phyloP scores from a whole-genome alignment of 2,797 vertebrate genomes.

The Rhabdophis nuchalis region DNA sequence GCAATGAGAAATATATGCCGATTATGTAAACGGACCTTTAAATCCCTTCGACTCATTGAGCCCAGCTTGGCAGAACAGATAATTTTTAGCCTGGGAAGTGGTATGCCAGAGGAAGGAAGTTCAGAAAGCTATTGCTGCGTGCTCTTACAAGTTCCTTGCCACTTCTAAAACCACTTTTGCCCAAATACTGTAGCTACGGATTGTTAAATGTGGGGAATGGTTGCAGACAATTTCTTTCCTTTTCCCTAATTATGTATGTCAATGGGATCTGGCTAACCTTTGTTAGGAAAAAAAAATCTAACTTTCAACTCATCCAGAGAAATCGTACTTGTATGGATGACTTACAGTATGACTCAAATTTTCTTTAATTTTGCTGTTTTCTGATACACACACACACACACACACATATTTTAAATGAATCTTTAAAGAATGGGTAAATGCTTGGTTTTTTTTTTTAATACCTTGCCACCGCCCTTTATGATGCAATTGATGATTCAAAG shows the following conservation, averaged over 20 bases:
- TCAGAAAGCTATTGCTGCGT: not conserved
- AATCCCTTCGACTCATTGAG: not conserved
- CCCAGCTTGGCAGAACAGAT: not conserved
- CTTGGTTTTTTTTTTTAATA: not conserved
- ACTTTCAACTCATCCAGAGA: not conserved
- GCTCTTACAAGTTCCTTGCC: not conserved
- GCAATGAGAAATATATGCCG: not conserved
- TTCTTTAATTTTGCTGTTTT: constrained; percentile 5
- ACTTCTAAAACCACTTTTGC: not conserved
- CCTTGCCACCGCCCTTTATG: not conserved
- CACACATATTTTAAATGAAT: not conserved
- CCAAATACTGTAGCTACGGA: not conserved
- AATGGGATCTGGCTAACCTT: not conserved
- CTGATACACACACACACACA: not conserved
- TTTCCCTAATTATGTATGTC: not conserved
- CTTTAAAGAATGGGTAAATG: constrained; percentile 1
- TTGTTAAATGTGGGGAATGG: too few relatives aligned
- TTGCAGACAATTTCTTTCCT: not conserved
- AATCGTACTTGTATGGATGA: not conserved
- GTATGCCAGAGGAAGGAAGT: not conserved
- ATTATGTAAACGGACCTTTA: not conserved
- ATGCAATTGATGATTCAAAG: constrained; percentile 18
- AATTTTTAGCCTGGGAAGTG: not conserved
- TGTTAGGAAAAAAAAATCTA: not conserved
- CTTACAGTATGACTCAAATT: not conserved